These are phyloP conservation scores for Chaenodraco wilsoni DNA, from an alignment of 2,797 vertebrate species.

Conservation along the genomic window DNA sequence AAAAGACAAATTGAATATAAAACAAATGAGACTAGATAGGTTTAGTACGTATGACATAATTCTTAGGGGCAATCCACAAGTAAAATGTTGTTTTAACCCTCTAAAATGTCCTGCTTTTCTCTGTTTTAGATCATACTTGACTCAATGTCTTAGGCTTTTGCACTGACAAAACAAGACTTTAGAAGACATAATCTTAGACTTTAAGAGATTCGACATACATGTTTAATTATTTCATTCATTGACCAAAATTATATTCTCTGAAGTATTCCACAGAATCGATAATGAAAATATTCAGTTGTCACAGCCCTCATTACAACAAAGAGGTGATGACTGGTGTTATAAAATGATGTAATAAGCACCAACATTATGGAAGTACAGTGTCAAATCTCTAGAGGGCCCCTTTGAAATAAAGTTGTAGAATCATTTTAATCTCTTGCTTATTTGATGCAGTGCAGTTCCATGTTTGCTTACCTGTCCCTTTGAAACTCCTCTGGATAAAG, in stretches of 20 bases:
- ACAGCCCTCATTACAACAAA: no score
- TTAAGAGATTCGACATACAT: no score
- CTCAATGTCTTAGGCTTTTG: no score
- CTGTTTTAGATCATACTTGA: no score
- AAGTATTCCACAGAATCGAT: no score
- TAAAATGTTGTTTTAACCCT: no score
- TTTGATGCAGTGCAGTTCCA: conserved; percentile 3
- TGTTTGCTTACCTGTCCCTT: conserved; percentile 85
- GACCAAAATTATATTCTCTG: no score
- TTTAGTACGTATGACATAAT: background rate
- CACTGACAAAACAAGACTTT: no score
- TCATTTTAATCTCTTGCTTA: background rate
- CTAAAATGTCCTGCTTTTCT: no score
- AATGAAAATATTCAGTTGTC: no score
- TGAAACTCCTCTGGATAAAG: conserved; percentile 96
- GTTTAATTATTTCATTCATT: no score
- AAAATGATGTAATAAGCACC: background rate
- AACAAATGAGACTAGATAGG: background rate
- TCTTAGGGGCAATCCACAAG: background rate
- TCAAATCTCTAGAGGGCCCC: background rate
- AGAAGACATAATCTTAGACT: no score
- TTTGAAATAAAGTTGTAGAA: conserved; percentile 8
- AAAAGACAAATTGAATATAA: conserved; percentile 14
- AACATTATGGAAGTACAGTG: background rate
- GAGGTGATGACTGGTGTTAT: background rate